These are phyloP conservation scores for Scophthalmus maximus DNA, from an alignment of 2,113 vertebrate species.

Conservation along the genomic window DNA sequence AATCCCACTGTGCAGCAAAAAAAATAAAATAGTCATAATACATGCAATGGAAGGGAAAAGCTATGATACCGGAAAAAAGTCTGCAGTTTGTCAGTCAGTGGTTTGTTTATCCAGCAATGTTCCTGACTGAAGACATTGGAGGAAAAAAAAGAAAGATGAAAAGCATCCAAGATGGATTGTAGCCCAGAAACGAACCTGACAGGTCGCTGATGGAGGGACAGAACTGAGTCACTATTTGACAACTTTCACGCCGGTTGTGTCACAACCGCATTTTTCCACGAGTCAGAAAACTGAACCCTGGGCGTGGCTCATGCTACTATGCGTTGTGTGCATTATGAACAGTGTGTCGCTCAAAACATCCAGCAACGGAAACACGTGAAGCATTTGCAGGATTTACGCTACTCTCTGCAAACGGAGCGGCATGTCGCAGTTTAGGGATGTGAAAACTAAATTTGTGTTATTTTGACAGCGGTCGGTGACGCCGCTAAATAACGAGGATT, in stretches of 20 bases:
- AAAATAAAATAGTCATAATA: not conserved
- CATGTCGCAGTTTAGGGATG: not conserved
- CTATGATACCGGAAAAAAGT: too few species aligned
- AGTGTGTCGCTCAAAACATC: not conserved
- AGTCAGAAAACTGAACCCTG: not conserved
- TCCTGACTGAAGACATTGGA: too few species aligned
- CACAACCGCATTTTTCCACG: not conserved
- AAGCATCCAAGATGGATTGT: not conserved
- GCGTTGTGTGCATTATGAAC: not conserved
- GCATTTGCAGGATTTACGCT: not conserved
- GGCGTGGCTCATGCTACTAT: not conserved
- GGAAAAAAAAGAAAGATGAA: not conserved
- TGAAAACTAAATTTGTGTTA: not conserved
- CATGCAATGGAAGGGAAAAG: not conserved
- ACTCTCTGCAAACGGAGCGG: not conserved
- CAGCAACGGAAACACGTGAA: not conserved
- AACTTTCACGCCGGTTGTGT: not conserved
- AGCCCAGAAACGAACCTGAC: not conserved
- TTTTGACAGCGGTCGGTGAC: not conserved
- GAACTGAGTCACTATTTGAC: not conserved
- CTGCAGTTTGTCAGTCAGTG: too few species aligned
- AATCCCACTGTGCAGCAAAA: not conserved
- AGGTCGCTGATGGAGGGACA: not conserved
- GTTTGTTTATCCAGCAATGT: too few species aligned
- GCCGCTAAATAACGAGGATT: not conserved